Evolutionary conservation across 2,797 vertebrate species (phyloP), one percentile per base, ranked within the genome.

Genomic region (Natrix natrix): DNA sequence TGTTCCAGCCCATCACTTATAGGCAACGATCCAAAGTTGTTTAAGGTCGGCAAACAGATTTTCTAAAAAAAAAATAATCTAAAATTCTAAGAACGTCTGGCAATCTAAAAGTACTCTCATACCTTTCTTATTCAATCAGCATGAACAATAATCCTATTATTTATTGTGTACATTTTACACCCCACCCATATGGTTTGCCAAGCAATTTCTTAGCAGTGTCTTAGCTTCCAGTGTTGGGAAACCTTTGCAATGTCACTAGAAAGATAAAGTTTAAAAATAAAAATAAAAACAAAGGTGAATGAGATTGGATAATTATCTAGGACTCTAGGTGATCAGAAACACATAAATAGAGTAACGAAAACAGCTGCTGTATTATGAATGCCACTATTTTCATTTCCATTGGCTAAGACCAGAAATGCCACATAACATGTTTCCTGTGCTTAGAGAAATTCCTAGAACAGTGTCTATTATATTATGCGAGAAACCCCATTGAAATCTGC

Each of bases 141-240:
- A 54, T 59, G 20, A 74, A 91, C 37, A 93, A 78, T 91, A 91
- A 74, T 60, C 32, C 24, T 28, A n/a, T 91, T 91, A 91, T 89
- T 83, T 88, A 43, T 54, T 55, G 28, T 93, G 55, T 93, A 20
- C 1, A 20, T 55, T 88, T 63, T 43, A 28, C 32, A 86, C 69
- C 69, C 48, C 87, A 13, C 93, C 87, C 74, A 7, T 55, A 52
- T 59, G 20, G 37, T 3, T 91, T 59, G 43, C n/a, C 59, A 14
- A 87, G 4, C 28, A 26, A 60, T 60, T 4, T 4, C 55, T 52
- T 91, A 52, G 28, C 8, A 43, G 22, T 28, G 22, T n/a, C 60
- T 28, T 60, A 43, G 4, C 56, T 32, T 55, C 90, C 43, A 88
- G 10, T 13, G 24, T 61, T 43, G 63, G 57, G 12, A 74, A 14